Percentiles rank a stretch among this genome's conserved stretches.
phyloP scores from a whole-genome alignment of 2,113 vertebrate species.

The Eonycteris spelaea region DNA sequence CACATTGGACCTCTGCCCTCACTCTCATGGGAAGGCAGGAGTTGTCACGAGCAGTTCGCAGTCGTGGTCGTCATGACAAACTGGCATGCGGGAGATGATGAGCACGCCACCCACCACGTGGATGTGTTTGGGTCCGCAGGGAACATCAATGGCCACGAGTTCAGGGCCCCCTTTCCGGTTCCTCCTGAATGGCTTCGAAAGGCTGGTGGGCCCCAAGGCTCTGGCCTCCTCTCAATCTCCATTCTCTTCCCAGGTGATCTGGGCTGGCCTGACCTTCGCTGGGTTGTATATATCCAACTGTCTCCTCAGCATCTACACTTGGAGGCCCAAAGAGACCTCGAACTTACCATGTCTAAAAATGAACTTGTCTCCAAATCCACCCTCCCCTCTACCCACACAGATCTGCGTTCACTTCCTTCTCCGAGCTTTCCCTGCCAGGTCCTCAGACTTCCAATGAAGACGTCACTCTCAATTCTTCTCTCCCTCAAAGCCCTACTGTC shows the following conservation, averaged over 20 bases:
- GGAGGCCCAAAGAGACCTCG: neutral
- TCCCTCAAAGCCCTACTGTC: neutral
- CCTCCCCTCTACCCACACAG: neutral
- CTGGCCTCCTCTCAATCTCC: neutral
- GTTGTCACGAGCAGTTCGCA: neutral
- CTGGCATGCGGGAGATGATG: neutral
- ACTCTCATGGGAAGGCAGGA: neutral
- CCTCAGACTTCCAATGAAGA: neutral
- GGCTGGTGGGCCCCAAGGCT: neutral
- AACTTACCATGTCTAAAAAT: neutral
- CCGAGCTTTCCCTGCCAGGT: neutral
- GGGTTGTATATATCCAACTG: neutral
- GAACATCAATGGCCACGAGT: too few species aligned
- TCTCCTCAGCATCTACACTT: neutral
- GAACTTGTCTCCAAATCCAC: neutral
- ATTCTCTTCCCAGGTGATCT: neutral
- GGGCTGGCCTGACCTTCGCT: neutral
- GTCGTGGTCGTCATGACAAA: too few species aligned
- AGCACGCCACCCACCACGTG: fast-evolving
- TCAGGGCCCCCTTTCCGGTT: neutral
- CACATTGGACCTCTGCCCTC: neutral
- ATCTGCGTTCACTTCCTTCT: neutral
- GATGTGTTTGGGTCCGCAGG: neutral
- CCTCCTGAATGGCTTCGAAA: neutral
- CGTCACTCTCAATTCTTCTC: neutral